Evolutionary conservation across 64 coral and sea anemone species (phyloP), one percentile per base, ranked within the genome.

Genomic region (Actinia tenebrosa): DNA sequence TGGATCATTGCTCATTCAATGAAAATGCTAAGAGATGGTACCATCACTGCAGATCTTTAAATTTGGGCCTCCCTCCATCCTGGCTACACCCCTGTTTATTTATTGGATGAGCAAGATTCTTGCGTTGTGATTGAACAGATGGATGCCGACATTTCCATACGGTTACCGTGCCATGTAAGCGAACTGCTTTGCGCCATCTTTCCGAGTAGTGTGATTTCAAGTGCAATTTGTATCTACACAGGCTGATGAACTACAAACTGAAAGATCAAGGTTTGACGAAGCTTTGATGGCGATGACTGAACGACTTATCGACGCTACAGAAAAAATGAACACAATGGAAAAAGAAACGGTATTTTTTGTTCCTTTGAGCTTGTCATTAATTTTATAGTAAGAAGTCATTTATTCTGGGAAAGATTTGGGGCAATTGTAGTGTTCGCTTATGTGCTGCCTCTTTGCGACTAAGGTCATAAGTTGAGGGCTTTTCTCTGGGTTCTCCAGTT

Each of bases 271-370:
- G 45, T 92, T 92, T 83, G 90, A 92, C 4, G 90, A 87, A 53
- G 86, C 90, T 45, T 64, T 92, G 45, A 79, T 79, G 46, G 62
- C 27, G 20, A 87, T 92, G 84, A 87, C 90, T 82, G 63, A 92
- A 56, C 90, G 86, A 16, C 52, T 92, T 17, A 80, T 92, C 44
- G 78, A 92, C 25, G 80, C 86, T 72, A 79, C 80, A 50, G 90
- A 92, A 47, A 87, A 92, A 83, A 92, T 92, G 90, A 92, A 92
- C 46, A 87, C 83, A 27, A 16, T 92, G 85, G 90, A 92, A 84
- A 71, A 20, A 50, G 85, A 92, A 83, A 69, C 14, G 45, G 90
- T 92, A 15, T 75, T 2, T 78, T 69, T 71, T 75, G 23, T 66
- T 23, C 5, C n/a, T 66, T 66, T n/a, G 6, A 18, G 30, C 60